phyloP scores from a whole-genome alignment of 2,113 vertebrate genomes.

The Chaetura pelagica region DNA sequence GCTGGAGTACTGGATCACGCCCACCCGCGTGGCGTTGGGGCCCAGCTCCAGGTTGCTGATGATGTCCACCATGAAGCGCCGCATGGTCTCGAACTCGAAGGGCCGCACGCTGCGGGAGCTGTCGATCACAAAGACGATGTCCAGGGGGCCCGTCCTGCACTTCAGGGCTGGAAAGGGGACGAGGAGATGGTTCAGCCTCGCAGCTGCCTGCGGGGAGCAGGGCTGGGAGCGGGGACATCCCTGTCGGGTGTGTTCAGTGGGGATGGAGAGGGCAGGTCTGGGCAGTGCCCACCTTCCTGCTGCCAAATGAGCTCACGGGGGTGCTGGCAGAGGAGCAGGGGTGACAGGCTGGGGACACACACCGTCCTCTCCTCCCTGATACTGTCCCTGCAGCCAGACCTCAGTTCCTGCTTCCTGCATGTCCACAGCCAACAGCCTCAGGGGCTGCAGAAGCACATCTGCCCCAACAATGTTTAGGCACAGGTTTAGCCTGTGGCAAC shows the following conservation, averaged over 20 bases:
- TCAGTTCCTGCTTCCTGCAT: neutral
- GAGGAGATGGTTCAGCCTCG: neutral
- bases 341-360: rapidly evolving
- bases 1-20: slow-evolving; percentile 96
- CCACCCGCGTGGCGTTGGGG: slow-evolving; percentile 85
- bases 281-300: neutral
- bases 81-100: slow-evolving; percentile 95
- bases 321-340: neutral
- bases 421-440: rapidly evolving
- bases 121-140: slow-evolving; percentile 96
- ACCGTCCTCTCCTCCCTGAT: too few species aligned
- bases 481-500: neutral
- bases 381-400: neutral
- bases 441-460: neutral
- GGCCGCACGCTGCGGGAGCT: slow-evolving; percentile 95
- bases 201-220: rapidly evolving
- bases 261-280: neutral
- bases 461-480: neutral
- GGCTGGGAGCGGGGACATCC: neutral
- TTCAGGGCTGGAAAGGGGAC: slow-evolving; percentile 69
- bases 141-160: slow-evolving; percentile 89
- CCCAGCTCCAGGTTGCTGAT: slow-evolving; percentile 89
- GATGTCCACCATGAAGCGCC: slow-evolving; percentile 93
- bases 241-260: rapidly evolving
- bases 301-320: neutral